A percentile compares a stretch with the other conserved stretches of the same genome.
phyloP scores from a whole-genome alignment of 2,113 vertebrate species.

The Cettia cetti region DNA sequence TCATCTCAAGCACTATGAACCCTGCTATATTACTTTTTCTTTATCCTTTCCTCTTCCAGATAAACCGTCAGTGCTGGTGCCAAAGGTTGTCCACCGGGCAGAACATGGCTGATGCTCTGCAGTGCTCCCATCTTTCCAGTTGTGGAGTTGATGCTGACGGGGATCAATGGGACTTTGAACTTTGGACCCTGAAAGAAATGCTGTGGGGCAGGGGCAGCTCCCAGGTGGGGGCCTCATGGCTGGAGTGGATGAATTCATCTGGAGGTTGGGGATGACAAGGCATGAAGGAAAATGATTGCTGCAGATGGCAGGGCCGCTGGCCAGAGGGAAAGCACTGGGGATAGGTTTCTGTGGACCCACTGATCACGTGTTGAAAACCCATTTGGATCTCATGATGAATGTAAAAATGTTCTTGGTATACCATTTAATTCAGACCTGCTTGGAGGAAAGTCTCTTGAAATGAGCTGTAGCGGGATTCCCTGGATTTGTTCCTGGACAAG shows the following conservation, averaged over 20 bases:
- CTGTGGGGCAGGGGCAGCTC: conserved; percentile 4
- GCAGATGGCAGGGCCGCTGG: not conserved
- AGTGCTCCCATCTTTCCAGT: conserved; percentile 27
- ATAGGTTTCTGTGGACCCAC: conserved; percentile 58
- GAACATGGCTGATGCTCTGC: conserved; percentile 47
- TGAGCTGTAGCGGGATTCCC: conserved; percentile 48
- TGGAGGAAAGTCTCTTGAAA: conserved; percentile 51
- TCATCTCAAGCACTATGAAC: not conserved
- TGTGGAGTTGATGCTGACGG: not conserved
- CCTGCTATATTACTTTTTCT: not conserved
- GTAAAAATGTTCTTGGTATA: conserved; percentile 56
- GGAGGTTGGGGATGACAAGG: not conserved
- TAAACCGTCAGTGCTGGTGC: conserved; percentile 42
- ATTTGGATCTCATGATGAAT: conserved; percentile 65
- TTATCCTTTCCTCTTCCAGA: conserved; percentile 29
- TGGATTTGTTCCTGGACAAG: conserved; percentile 60
- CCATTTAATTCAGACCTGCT: conserved; percentile 54
- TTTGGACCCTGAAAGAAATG: conserved; percentile 44
- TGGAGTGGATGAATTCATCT: conserved; percentile 3
- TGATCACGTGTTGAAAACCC: conserved; percentile 40
- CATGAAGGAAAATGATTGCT: conserved; percentile 7
- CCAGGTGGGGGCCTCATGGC: not conserved
- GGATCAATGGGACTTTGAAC: conserved; percentile 28
- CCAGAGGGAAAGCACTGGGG: conserved; percentile 4
- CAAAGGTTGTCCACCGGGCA: conserved; percentile 51